Conservation (phyloP, 2,797 vertebrate genomes). For the Thaleichthys pacificus region DNA sequence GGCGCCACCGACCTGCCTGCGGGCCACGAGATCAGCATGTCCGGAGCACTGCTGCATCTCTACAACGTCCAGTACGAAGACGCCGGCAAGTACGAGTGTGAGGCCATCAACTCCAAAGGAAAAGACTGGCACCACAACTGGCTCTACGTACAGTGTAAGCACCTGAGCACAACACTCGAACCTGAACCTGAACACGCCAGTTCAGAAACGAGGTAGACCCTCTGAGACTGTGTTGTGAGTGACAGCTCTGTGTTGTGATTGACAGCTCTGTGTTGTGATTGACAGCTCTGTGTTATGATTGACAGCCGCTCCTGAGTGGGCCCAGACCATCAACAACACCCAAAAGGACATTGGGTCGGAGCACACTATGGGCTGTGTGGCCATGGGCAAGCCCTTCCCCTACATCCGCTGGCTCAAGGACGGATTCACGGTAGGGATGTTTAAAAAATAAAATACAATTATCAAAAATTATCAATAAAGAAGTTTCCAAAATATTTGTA, state of each 20-base stretch:
- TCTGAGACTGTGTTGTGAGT: not conserved
- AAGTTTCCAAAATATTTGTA: too few relatives aligned
- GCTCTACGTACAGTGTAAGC: constrained; percentile 92
- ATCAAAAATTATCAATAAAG: too few relatives aligned
- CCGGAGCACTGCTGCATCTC: constrained; percentile 90
- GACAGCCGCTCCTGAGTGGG: constrained; percentile 94
- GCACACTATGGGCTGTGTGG: constrained; percentile 91
- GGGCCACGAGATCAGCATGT: constrained; percentile 89
- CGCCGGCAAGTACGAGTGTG: constrained; percentile 91
- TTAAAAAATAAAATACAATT: too few relatives aligned
- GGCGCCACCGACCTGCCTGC: constrained; percentile 86
- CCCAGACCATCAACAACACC: constrained; percentile 95
- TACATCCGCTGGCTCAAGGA: constrained; percentile 95
- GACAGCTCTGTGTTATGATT: constrained; percentile 3
- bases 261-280: not conserved
- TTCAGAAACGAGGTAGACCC: not conserved
- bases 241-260: not conserved
- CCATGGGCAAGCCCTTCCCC: constrained; percentile 89
- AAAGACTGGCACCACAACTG: constrained; percentile 92
- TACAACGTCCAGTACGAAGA: constrained; percentile 96
- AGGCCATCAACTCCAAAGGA: constrained; percentile 94
- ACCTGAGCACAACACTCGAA: not conserved
- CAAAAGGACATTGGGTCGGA: constrained; percentile 92
- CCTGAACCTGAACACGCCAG: not conserved
- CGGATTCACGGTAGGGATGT: constrained; percentile 82